These are phyloP conservation scores for Uromys caudimaculatus DNA, from an alignment of 2,797 vertebrate species.

Conservation along the genomic window DNA sequence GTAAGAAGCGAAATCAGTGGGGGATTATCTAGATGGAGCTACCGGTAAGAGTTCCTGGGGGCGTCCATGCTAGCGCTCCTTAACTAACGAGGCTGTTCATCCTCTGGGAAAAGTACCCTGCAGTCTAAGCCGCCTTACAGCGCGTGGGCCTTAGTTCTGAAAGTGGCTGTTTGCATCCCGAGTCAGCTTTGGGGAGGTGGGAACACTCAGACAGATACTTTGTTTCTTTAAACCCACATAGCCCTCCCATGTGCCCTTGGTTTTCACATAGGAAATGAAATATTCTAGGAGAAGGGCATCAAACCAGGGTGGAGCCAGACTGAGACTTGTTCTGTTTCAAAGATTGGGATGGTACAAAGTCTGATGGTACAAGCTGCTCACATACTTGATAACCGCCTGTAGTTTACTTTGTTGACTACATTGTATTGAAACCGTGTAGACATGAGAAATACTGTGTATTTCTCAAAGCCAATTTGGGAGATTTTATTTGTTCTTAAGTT, in stretches of 20 bases:
- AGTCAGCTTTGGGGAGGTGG: neutral
- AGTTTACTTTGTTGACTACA: neutral
- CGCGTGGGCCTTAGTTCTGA: neutral
- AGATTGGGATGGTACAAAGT: neutral
- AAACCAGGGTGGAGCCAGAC: neutral
- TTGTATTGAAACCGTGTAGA: neutral
- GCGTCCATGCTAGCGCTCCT: neutral
- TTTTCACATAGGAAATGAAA: neutral
- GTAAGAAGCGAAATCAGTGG: conserved; percentile 67
- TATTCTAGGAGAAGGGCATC: neutral
- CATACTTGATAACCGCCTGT: neutral
- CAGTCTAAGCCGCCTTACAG: neutral
- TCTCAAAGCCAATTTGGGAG: neutral
- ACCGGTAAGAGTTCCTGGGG: neutral
- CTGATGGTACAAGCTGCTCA: neutral
- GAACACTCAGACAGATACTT: neutral
- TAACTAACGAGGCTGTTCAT: neutral
- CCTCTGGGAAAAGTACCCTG: neutral
- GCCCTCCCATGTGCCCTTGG: neutral
- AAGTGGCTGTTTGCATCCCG: neutral
- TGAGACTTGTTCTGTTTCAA: neutral
- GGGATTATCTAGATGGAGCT: neutral
- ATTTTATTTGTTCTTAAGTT: neutral
- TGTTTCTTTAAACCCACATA: neutral
- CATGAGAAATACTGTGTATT: neutral